Base-by-base conservation (phyloP, 2,113 vertebrate species). In the Acrocephalus kingi region DNA sequence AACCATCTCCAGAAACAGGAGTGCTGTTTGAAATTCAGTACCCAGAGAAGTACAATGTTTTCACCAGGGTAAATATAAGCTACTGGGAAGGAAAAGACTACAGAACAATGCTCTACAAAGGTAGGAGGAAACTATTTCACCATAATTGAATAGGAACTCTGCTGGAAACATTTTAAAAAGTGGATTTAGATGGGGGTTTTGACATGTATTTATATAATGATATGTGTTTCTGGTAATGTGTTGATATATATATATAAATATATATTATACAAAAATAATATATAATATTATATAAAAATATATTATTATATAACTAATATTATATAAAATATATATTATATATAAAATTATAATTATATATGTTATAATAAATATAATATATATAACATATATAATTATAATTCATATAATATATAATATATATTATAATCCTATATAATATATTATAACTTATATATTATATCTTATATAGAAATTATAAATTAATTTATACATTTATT, bases 11-110 rank as follows among this genome's bases (percentile, higher is more conserved):
- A 84, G 99, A 99, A 98, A 99, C 98, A 46, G 99, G 98, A 68
- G 99, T 99, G 25, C 93, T 99, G 62, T 99, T 99, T 96, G 98
- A 99, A 94, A 98, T 99, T 82, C 98, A 98, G 58, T 98, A 98
- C 85, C 99, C 99, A 6, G 97, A 98, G 73, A 99, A 99, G 64
- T 98, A 97, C 77, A 99, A 98, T 73, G 97, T 99, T 91, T 99
- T 99, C 96, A 99, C 98, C 83, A 97, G 99, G 89, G 99, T 99
- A 37, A 99, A 99, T 97, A 99, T 99, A 97, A 99, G 99, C 97
- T 99, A 98, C 72, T 98, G 97, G n/a, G 99, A 99, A 97, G 99
- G 98, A 22, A 97, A 75, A 33, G 98, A 99, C 66, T 98, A 96
- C 58, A 94, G 98, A 45, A 98, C 98, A 5, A 99, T 99, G 98